phyloP scores from a whole-genome alignment of 2,888 invertebrate species.

The Tigriopus californicus region DNA sequence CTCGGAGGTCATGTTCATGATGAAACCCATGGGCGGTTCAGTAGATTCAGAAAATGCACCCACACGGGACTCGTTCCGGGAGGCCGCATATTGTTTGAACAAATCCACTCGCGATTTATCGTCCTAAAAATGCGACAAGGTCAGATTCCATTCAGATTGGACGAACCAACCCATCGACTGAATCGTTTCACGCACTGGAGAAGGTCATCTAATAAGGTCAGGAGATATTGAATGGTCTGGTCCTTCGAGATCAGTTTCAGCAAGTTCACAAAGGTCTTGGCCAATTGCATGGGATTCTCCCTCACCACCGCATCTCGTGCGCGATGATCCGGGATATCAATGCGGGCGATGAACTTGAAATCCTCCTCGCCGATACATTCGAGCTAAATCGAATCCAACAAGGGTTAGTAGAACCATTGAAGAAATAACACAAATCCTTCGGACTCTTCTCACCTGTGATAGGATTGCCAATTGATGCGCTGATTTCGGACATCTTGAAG shows the following conservation, averaged over 20 bases:
- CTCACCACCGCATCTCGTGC: conserved; percentile 43
- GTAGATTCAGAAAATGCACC: conserved; percentile 80
- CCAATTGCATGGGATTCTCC: conserved; percentile 53
- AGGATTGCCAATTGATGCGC: conserved; percentile 91
- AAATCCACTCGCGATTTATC: conserved; percentile 84
- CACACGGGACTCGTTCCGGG: conserved; percentile 68
- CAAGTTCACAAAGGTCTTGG: conserved; percentile 79
- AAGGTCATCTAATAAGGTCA: conserved; percentile 93
- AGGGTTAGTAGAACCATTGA: too few species aligned
- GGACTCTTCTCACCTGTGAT: conserved; percentile 33
- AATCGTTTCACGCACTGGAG: too few species aligned
- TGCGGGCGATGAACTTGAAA: conserved; percentile 71
- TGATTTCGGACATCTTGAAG: conserved; percentile 77
- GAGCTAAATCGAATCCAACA: conserved; percentile 40
- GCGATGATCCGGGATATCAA: conserved; percentile 46
- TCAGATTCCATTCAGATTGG: too few species aligned
- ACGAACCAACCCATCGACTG: too few species aligned
- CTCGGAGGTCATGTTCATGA: conserved; percentile 95
- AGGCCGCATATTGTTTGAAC: conserved; percentile 66
- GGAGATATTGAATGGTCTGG: conserved; percentile 89
- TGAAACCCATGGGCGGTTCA: conserved; percentile 94
- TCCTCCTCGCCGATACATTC: conserved; percentile 94
- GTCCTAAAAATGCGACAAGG: too few species aligned
- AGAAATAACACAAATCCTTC: too few species aligned
- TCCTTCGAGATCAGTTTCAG: conserved; percentile 93